Conservation (phyloP, 2,113 vertebrate species). For the Narcine bancroftii region DNA sequence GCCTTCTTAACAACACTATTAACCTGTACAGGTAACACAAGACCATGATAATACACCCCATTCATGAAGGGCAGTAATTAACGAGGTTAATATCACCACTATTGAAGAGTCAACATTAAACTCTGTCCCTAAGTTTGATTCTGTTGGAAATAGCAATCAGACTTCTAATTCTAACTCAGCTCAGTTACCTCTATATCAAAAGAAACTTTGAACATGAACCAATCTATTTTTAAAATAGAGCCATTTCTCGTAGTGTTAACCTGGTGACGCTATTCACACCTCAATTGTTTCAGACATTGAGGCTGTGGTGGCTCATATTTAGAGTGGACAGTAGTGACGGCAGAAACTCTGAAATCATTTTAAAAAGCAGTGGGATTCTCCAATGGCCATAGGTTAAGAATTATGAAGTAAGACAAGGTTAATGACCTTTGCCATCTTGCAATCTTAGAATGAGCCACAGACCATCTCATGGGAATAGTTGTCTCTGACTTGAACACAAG, state of each 20-base stretch:
- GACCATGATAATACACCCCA: neutral
- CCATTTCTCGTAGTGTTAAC: neutral
- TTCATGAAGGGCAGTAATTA: neutral
- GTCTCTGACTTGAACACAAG: neutral
- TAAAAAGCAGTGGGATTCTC: neutral
- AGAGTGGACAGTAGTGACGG: too few relatives aligned
- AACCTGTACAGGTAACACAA: too few relatives aligned
- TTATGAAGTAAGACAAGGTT: neutral
- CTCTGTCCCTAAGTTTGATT: neutral
- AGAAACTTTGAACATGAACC: neutral
- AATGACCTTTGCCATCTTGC: neutral
- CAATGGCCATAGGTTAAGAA: neutral
- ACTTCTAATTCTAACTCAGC: neutral
- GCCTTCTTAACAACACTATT: too few relatives aligned
- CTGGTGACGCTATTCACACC: neutral
- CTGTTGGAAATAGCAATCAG: neutral
- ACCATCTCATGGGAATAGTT: neutral
- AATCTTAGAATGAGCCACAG: neutral
- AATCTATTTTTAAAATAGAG: neutral
- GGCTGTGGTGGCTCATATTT: too few relatives aligned
- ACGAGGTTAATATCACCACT: neutral
- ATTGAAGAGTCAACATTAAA: neutral
- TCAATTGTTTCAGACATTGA: neutral
- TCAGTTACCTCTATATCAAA: neutral
- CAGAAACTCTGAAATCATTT: neutral